phyloP scores from a whole-genome alignment of 2,888 invertebrate species.

The Acrobasis suavella region DNA sequence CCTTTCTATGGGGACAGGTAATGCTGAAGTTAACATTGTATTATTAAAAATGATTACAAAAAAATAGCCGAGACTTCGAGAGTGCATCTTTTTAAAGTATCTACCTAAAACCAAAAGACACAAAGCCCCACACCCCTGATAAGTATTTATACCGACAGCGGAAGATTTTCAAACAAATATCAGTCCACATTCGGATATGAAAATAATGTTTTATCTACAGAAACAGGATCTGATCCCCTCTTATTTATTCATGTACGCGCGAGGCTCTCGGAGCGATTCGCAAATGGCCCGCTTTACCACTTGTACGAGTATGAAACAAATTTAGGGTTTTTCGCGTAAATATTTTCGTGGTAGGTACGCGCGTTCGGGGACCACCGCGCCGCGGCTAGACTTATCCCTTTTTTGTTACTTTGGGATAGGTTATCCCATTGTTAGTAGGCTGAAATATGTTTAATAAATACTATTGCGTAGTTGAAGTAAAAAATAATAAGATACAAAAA shows the following conservation, averaged over 20 bases:
- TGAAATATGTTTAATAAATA: background rate
- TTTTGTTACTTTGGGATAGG: background rate
- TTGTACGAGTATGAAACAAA: constrained; percentile 8
- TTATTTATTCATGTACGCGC: constrained; percentile 18
- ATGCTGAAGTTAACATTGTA: too few species aligned
- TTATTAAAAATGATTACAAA: too few species aligned
- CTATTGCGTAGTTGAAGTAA: too few species aligned
- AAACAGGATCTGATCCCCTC: constrained; percentile 14
- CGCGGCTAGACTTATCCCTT: constrained; percentile 1
- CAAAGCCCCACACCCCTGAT: background rate
- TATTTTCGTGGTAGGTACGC: constrained; percentile 8
- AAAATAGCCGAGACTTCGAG: too few species aligned
- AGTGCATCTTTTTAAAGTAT: too few species aligned
- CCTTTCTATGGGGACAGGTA: too few species aligned
- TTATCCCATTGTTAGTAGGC: background rate
- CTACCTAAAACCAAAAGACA: too few species aligned
- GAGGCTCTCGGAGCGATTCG: background rate
- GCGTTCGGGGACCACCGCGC: background rate
- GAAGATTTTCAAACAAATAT: constrained; percentile 15
- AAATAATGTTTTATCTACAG: constrained; percentile 15
- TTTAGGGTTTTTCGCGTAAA: constrained; percentile 12
- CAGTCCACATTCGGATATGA: constrained; percentile 14
- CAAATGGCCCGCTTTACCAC: constrained; percentile 11
- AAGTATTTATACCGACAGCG: background rate
- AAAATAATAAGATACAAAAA: too few species aligned